Conservation (phyloP, 1,140 invertebrate genomes). For the Panulirus ornatus region DNA sequence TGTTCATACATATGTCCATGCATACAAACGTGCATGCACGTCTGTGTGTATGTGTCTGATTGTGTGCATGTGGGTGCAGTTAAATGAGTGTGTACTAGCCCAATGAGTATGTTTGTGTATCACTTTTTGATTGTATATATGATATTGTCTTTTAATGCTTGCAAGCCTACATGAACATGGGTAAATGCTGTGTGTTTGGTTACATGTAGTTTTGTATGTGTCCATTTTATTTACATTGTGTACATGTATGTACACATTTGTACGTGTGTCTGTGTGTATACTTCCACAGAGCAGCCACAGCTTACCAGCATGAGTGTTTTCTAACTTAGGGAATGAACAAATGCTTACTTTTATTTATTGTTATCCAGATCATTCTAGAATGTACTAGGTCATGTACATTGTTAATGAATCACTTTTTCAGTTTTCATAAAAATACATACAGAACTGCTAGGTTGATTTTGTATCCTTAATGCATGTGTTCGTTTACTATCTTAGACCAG, state of each 20-base stretch:
- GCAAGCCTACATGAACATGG: too few relatives aligned
- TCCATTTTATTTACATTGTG: background rate
- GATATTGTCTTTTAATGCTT: too few relatives aligned
- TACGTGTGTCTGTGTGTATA: background rate
- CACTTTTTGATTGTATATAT: too few relatives aligned
- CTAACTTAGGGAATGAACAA: conserved; percentile 4
- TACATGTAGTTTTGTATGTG: background rate
- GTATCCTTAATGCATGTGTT: background rate
- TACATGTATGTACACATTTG: background rate
- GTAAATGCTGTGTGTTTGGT: too few relatives aligned
- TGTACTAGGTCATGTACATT: conserved; percentile 1
- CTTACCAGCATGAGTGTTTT: background rate
- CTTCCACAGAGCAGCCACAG: background rate
- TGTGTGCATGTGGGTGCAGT: background rate
- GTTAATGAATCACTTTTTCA: background rate
- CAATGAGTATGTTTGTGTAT: too few relatives aligned
- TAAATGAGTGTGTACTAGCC: background rate
- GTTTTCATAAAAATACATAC: background rate
- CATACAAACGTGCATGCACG: too few relatives aligned
- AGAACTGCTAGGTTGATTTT: background rate
- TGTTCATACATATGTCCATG: too few relatives aligned
- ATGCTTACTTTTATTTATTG: conserved; percentile 6
- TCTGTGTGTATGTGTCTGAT: too few relatives aligned
- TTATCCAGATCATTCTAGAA: conserved; percentile 13
- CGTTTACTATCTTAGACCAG: background rate